Evolutionary conservation across 2,888 invertebrate species (phyloP).

Genomic region (Parochlus steinenii): DNA sequence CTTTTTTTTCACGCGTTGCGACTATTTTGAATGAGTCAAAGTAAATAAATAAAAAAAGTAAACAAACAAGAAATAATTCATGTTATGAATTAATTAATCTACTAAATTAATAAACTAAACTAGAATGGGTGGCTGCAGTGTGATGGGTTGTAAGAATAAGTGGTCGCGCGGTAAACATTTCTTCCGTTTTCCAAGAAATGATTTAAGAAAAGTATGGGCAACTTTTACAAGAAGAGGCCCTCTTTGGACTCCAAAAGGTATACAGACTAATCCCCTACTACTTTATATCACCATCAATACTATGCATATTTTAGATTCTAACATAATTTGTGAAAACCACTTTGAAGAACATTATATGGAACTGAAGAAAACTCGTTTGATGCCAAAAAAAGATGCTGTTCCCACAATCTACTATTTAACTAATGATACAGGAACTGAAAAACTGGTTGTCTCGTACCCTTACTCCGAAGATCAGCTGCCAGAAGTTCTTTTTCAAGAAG

Average conservation of each 20-base stretch:
- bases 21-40: too few species aligned
- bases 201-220: neutral
- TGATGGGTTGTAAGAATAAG: neutral
- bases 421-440: neutral
- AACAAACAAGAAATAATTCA: too few species aligned
- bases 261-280: neutral
- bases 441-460: neutral
- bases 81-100: too few species aligned
- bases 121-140: constrained; percentile 8
- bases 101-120: neutral
- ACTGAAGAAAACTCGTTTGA: constrained; percentile 2
- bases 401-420: neutral
- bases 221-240: neutral
- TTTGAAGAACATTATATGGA: constrained; percentile 2
- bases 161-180: constrained; percentile 7
- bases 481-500: too few species aligned
- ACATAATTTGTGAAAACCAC: constrained; percentile 7
- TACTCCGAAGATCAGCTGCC: neutral
- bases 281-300: neutral
- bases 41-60: too few species aligned
- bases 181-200: constrained; percentile 7
- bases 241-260: neutral
- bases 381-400: constrained; percentile 1
- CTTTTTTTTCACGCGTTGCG: too few species aligned
- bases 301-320: neutral